Evolutionary conservation across 2,797 vertebrate genomes (phyloP), one percentile per base, ranked within the genome.

Genomic region (Hozukius guyotensis): DNA sequence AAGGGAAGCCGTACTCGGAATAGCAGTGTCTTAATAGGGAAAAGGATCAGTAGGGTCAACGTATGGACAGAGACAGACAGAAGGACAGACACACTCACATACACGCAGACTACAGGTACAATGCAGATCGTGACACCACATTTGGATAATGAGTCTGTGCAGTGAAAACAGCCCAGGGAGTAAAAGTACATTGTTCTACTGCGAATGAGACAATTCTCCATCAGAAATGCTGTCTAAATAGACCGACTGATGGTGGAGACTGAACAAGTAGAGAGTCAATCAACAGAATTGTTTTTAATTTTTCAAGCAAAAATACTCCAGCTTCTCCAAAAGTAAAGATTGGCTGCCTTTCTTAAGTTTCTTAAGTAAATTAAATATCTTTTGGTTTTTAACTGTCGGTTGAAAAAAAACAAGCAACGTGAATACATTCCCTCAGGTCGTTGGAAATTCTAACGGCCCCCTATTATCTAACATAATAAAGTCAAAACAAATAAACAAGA

Each of bases 21-120:
- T 55, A 83, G 74, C 62, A 61, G 62, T 9, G 13, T 81, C 80
- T 87, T 77, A 81, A 85, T 52, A 59, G 68, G 75, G 70, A 71
- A 79, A 73, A 57, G 56, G 55, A 79, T 76, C 29, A 49, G 29
- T 18, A 36, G 52, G 63, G 76, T 63, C 57, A 68, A 60, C 2
- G 61, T 46, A 67, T 67, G 53, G 75, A 81, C 36, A 55, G 62
- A 81, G 73, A 81, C 36, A 55, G 62, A 81, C 24, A 56, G 36
- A 80, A 2, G 7, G 27, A 69, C 24, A 25, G 13, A 27, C 0
- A 66, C 8, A 74, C 20, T 73, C 7, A 22, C 29, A 63, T 3
- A 38, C 36, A 38, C 12, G 4, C 0, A 52, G 20, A 46, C 16
- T 27, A 12, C 16, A 53, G 55, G 61, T 59, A 29, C 53, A 73